Evolutionary conservation across 2,797 vertebrate species (phyloP).

Genomic region (Masticophis lateralis): DNA sequence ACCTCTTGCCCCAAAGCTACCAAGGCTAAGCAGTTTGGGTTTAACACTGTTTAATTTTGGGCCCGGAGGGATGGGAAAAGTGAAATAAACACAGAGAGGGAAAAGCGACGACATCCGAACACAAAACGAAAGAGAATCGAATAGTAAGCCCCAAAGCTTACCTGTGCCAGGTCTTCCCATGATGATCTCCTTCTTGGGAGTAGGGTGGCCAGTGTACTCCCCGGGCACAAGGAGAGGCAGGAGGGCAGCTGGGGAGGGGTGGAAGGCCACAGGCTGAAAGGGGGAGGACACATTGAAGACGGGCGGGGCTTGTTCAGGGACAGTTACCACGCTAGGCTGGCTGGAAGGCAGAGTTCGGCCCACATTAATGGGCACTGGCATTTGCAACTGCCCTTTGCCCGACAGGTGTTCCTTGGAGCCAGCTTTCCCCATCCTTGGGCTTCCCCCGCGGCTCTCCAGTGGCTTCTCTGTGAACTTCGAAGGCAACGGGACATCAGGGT

Average conservation of each 20-base stretch:
- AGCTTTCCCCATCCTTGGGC: conserved; percentile 67
- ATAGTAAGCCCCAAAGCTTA: conserved; percentile 64
- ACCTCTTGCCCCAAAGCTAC: not conserved
- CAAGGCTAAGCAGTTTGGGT: no score
- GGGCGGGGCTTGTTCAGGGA: conserved; percentile 61
- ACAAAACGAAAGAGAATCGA: not conserved
- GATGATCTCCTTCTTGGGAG: conserved; percentile 89
- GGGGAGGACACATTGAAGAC: conserved; percentile 73
- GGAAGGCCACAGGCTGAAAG: conserved; percentile 89
- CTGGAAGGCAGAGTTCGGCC: conserved; percentile 43
- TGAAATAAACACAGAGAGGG: not conserved
- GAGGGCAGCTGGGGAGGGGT: conserved; percentile 89
- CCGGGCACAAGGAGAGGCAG: conserved; percentile 88
- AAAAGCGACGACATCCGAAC: fast-evolving
- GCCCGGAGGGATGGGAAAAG: not conserved
- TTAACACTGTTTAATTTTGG: not conserved
- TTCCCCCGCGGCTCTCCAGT: conserved; percentile 74
- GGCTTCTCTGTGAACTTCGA: conserved; percentile 69
- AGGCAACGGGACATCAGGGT: conserved; percentile 83
- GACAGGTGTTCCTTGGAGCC: conserved; percentile 42
- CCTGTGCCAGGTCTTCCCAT: conserved; percentile 93
- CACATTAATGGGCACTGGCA: conserved; percentile 80
- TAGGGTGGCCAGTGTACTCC: conserved; percentile 83
- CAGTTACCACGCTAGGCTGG: conserved; percentile 32
- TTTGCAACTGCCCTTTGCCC: conserved; percentile 68